Conservation (phyloP, 2,113 vertebrate species). For the Nansenia antarctica region DNA sequence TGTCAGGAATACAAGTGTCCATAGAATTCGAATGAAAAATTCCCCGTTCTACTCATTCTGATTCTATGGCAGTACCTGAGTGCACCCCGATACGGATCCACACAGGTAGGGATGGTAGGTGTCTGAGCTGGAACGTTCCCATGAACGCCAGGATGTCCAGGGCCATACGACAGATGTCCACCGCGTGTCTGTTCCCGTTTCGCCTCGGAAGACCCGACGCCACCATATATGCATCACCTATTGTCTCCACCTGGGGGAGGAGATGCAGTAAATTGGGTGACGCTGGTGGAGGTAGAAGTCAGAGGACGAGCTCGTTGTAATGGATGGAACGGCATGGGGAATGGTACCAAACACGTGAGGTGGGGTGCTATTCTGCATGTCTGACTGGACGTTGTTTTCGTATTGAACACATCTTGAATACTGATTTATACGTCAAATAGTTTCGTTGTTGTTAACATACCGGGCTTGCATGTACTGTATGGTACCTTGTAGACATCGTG, state of each 20-base stretch:
- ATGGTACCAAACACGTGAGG: too few relatives aligned
- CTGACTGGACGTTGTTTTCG: too few relatives aligned
- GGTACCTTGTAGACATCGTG: conserved; percentile 98
- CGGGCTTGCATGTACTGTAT: too few relatives aligned
- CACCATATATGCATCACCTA: conserved; percentile 98
- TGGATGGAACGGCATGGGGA: too few relatives aligned
- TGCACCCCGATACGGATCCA: conserved; percentile 98
- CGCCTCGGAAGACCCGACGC: conserved; percentile 90
- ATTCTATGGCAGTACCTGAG: conserved; percentile 84
- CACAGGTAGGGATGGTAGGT: conserved; percentile 90
- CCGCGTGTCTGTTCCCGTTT: conserved; percentile 90
- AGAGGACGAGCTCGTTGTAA: too few relatives aligned
- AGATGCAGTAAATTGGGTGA: too few relatives aligned
- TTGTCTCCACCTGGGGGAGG: conserved; percentile 92
- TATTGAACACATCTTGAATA: too few relatives aligned
- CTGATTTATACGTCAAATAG: too few relatives aligned
- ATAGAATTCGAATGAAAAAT: too few relatives aligned
- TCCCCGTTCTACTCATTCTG: too few relatives aligned
- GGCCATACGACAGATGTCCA: conserved; percentile 95
- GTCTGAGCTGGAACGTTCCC: conserved; percentile 89
- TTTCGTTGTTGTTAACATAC: too few relatives aligned
- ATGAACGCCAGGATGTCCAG: conserved; percentile 94
- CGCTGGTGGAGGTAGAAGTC: not conserved
- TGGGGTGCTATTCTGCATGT: too few relatives aligned
- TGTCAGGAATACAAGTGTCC: not conserved